A percentile compares a stretch with the other conserved stretches of the same genome.
Evolutionary conservation across 2,113 vertebrate species (phyloP).

Genomic region (Rhegmatorhina hoffmannsi): DNA sequence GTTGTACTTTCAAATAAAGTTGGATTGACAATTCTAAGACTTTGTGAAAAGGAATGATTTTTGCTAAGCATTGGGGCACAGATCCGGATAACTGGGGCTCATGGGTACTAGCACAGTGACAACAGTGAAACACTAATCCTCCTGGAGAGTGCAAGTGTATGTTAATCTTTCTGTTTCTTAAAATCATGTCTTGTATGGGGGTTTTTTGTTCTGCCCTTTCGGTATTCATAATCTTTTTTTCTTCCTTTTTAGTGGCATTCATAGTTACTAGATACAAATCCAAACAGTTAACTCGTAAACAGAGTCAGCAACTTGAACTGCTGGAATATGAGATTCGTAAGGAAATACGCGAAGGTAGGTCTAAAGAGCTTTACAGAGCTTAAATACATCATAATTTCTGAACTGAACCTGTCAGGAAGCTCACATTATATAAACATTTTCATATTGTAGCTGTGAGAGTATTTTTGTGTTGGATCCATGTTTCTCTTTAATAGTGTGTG

Average conservation of each 20-base stretch:
- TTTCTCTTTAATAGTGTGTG: not conserved
- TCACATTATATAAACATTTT: not conserved
- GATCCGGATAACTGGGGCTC: not conserved
- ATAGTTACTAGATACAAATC: conserved; percentile 82
- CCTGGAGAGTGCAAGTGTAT: not conserved
- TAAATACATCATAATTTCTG: not conserved
- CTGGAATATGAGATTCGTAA: conserved; percentile 90
- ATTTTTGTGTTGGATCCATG: not conserved
- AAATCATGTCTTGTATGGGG: not conserved
- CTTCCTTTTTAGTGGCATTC: conserved; percentile 69
- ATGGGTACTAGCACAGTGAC: not conserved
- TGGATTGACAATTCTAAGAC: not conserved
- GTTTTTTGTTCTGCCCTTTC: not conserved
- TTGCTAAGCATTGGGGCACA: not conserved
- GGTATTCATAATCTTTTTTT: not conserved
- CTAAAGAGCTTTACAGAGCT: not conserved
- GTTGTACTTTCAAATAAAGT: not conserved
- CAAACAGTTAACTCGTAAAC: conserved; percentile 79
- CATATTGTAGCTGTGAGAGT: not conserved
- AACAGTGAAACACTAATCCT: not conserved
- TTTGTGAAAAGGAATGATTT: not conserved
- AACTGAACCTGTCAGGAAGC: not conserved
- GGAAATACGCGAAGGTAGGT: conserved; percentile 91
- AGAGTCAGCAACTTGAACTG: conserved; percentile 85
- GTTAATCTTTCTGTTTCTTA: not conserved